Conservation (phyloP, 2,888 invertebrate genomes). For the Esperia sulphurella region DNA sequence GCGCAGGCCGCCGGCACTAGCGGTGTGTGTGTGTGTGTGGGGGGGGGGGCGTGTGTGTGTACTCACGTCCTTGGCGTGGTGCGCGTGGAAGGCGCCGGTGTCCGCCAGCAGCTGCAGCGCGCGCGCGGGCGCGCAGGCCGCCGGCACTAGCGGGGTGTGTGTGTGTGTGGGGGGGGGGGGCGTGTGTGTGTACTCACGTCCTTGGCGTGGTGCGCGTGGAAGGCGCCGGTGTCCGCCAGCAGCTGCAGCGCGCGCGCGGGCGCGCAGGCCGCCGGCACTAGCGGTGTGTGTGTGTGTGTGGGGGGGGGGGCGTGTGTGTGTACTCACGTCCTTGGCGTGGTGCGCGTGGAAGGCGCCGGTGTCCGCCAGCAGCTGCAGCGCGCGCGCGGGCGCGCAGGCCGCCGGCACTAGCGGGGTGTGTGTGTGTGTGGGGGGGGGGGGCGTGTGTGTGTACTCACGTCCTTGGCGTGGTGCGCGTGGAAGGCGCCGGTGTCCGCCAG, state of each 20-base stretch:
- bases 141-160: conserved; percentile 87
- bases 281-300: too few relatives aligned
- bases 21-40: too few relatives aligned
- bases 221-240: conserved; percentile 88
- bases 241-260: conserved; percentile 83
- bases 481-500: conserved; percentile 90
- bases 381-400: conserved; percentile 91
- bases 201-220: conserved; percentile 92
- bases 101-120: conserved; percentile 85
- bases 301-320: too few relatives aligned
- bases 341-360: conserved; percentile 92
- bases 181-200: conserved; percentile 83
- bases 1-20: conserved; percentile 86
- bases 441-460: conserved; percentile 81
- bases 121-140: conserved; percentile 84
- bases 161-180: too few relatives aligned
- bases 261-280: conserved; percentile 76
- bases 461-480: conserved; percentile 92
- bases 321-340: conserved; percentile 91
- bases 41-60: too few relatives aligned
- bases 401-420: conserved; percentile 95
- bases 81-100: conserved; percentile 91
- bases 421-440: too few relatives aligned
- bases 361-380: conserved; percentile 83
- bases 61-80: conserved; percentile 93